Base-by-base conservation (phyloP, 2,797 vertebrate species). In the Cryptoprocta ferox region DNA sequence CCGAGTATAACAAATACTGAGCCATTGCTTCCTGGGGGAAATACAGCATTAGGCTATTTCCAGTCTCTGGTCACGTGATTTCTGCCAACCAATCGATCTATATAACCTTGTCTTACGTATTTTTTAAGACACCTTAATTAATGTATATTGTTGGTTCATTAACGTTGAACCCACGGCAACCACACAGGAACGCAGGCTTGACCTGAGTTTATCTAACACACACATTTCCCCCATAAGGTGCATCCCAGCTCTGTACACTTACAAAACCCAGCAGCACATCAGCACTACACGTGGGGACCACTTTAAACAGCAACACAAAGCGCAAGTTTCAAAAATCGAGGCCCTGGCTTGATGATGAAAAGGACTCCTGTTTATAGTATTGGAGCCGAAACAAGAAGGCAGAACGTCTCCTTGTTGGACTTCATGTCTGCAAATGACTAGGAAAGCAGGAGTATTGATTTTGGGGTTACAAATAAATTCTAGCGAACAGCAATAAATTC, bases 371-470 rank as follows among this genome's bases (percentile, higher is more conserved):
- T 26, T 24, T 30, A 35, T 6, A 24, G 4, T 1, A 5, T 8
- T 35, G 37, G 2, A 28, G 8, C 32, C 12, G 15, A 39, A 45
- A 39, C 3, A 4, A 82, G 28, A 19, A 21, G 13, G 16, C 48
- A 18, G 56, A 15, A 6, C 0, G 0, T 19, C 6, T 0, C 16
- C 71, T 42, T 5, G 2, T 2, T 12, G 7, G 30, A 48, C 18
- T 65, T 53, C 66, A 3, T 11, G 6, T 21, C 28, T 26, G 37
- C 56, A 11, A 45, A 78, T 9, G 45, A 35, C 8, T 13, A 0
- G 0, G 63, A 71, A 93, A 70, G 63, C n/a, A 16, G 0, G 2
- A 79, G 61, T 42, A 18, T 15, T 48, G 35, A 53, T 50, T 15
- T 24, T 14, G 32, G 48, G 8, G 1, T 26, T 37, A 71, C 42